Evolutionary conservation across 1,140 invertebrate genomes (phyloP), one percentile per base, ranked within the genome.

Genomic region (Zaprionus capensis): DNA sequence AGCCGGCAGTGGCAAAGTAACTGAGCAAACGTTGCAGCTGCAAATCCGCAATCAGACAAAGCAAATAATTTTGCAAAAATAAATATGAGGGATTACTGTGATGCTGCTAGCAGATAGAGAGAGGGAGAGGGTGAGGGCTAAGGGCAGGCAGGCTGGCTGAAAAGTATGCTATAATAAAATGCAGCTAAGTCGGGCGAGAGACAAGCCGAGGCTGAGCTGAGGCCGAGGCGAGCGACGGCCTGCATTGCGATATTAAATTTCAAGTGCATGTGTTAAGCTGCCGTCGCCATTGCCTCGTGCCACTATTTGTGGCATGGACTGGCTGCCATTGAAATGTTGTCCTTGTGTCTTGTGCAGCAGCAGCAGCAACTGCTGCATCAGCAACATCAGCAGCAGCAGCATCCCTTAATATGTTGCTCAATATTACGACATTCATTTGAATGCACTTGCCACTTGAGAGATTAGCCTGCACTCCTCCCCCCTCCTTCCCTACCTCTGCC

Each of bases 41-140:
- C 85, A 91, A 91, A 91, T 91, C 90, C 90, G 90, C 90, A 91
- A 91, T 91, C 90, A 91, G 90, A 91, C 90, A 91, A 91, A 91
- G 91, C 90, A 91, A 91, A 91, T 91, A 91, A 91, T 91, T 91
- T 91, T 91, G 90, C 82, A 85, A 88, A 88, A 88, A 88, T 88
- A 88, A 88, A 88, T 88, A 88, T 88, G 84, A 88, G 84, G 84
- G 84, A 88, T 88, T 88, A 88, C 88, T 80, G 81, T 86, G 83
- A 17, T 5, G 22, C 24, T 20, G 20, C 24, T 67, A 70, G 28
- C 28, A 7, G 7, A 28, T 75, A 71, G 51, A 41, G 28, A 44
- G 3, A 31, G 41, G n/a, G n/a, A n/a, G n/a, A n/a, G 2, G 49
- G 64, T 36, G 49, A 7, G 1, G 0, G 34, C 1, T 9, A 31